Evolutionary conservation across 2,888 invertebrate genomes (phyloP).

Genomic region (Terebella lapidaria): DNA sequence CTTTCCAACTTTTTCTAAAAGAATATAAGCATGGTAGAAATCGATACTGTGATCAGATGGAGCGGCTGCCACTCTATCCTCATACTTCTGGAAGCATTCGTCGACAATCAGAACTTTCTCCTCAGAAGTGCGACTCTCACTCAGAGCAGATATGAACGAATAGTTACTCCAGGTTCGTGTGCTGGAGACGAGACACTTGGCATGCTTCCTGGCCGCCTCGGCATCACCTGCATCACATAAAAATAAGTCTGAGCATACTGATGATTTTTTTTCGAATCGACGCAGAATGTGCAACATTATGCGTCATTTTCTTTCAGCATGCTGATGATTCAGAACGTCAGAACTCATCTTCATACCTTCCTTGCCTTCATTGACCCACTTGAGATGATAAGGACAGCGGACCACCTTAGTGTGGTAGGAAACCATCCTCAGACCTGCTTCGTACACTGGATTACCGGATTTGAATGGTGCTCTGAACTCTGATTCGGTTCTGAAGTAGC

Average conservation of each 20-base stretch:
- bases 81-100: conserved; percentile 8
- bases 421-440: background rate
- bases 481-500: background rate
- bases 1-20: no score
- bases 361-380: background rate
- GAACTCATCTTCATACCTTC: background rate
- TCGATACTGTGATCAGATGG: conserved; percentile 11
- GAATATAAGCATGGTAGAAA: no score
- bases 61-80: conserved; percentile 5
- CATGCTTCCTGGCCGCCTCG: conserved; percentile 8
- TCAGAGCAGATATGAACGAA: conserved; percentile 3
- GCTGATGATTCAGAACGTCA: no score
- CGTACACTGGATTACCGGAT: background rate
- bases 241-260: no score
- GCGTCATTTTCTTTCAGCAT: no score
- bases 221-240: conserved; percentile 4
- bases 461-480: background rate
- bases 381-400: background rate
- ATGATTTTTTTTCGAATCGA: no score
- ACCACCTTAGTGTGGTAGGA: background rate
- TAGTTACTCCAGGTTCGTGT: conserved; percentile 12
- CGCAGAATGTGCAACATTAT: no score
- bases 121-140: background rate
- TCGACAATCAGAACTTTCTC: conserved; percentile 7
- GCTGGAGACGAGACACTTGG: conserved; percentile 11